Evolutionary conservation across 2,888 invertebrate species (phyloP), one percentile per base, ranked within the genome.

Genomic region (Brenthis daphne): DNA sequence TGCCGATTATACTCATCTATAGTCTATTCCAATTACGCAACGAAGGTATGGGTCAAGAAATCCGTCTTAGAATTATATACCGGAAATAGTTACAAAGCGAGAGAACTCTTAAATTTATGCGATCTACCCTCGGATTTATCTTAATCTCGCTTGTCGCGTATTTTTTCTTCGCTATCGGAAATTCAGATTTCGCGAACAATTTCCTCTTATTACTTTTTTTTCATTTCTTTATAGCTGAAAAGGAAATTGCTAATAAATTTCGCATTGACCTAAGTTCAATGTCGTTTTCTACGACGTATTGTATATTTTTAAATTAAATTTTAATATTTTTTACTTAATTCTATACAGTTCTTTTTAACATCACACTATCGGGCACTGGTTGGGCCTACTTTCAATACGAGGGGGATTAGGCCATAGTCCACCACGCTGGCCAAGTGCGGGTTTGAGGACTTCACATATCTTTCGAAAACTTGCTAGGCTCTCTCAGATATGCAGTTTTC

Each of bases 101-200:
- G 13, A 5, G 14, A 57, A 50, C 16, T 43, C 50, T 43, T 64
- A 65, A 20, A 65, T 65, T 57, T 57, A 51, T 64, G 29, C 29
- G 55, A 55, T 65, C 20, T 29, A 56, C 51, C 53, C 53, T 20
- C 14, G 61, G 71, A 61, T 70, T 64, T 68, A 64, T 70, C 70
- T 72, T 70, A 66, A 70, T 60, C 68, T 65, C 64, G 50, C 50
- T 63, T 65, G 63, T 69, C 65, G 66, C 67, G 67, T 71, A 60
- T 64, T 71, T 69, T 56, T 61, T 57, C 67, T 57, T 56, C 51
- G 68, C 67, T 71, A 71, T 73, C 71, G 70, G 70, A 72, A 72
- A 72, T 73, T 67, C 68, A 67, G 66, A 70, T 68, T 73, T 65
- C 60, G 63, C 70, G 65, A 70, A 68, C 69, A 68, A 70, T 73